These are phyloP conservation scores for Vulpes ferrilata DNA, from an alignment of 2,113 vertebrate genomes.

Conservation along the genomic window DNA sequence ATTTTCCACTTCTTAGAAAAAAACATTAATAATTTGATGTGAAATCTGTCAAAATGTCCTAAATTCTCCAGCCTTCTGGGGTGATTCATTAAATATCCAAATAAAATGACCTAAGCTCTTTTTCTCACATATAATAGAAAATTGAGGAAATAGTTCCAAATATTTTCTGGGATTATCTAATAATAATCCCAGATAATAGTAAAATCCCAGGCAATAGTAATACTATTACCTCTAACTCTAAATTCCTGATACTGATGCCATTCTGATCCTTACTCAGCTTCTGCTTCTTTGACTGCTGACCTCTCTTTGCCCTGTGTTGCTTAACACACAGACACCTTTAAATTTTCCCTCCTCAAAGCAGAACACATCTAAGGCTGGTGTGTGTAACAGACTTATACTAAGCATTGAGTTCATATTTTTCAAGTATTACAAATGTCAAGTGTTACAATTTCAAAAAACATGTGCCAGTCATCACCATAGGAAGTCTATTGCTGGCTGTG, in stretches of 20 bases:
- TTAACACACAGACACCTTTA: neutral
- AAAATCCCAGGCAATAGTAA: too few species aligned
- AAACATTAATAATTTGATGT: neutral
- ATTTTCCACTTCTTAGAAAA: neutral
- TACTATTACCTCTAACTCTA: neutral
- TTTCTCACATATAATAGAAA: neutral
- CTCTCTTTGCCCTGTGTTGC: neutral
- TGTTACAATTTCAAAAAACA: neutral
- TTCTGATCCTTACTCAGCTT: neutral
- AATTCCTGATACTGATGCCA: neutral
- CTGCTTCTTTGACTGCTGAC: neutral
- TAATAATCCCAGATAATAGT: too few species aligned
- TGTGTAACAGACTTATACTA: neutral
- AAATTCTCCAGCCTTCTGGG: neutral
- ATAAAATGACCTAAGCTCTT: neutral
- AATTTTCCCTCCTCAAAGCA: neutral
- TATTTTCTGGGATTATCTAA: neutral
- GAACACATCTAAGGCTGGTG: neutral
- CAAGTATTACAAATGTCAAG: neutral
- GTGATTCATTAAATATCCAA: neutral
- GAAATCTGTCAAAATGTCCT: neutral
- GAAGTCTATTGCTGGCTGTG: neutral
- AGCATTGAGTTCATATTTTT: neutral
- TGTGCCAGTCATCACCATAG: neutral
- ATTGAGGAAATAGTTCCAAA: neutral